These are phyloP conservation scores for Alexandromys fortis DNA, from an alignment of 2,113 vertebrate genomes.

Conservation along the genomic window DNA sequence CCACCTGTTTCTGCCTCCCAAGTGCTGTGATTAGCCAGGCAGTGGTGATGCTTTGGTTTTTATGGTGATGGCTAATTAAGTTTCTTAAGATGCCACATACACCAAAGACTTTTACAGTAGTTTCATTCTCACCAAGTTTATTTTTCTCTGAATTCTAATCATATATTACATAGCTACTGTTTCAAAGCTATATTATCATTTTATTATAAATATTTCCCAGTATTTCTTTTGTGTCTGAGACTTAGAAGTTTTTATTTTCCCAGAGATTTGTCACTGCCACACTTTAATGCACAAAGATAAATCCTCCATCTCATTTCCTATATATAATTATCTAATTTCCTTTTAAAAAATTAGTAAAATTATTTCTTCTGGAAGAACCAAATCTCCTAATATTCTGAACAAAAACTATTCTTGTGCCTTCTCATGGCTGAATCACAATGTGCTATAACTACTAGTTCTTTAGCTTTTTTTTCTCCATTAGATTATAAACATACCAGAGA, in stretches of 20 bases:
- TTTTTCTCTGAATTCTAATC: not conserved
- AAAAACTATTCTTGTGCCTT: not conserved
- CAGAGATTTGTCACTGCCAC: not conserved
- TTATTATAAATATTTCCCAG: slow-evolving; percentile 1
- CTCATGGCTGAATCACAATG: not conserved
- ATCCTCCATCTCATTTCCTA: not conserved
- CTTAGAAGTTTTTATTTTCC: not conserved
- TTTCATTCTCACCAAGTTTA: not conserved
- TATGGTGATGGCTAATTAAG: not conserved
- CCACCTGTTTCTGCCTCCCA: too few species aligned
- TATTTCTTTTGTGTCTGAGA: not conserved
- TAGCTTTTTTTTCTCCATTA: not conserved
- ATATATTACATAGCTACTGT: not conserved
- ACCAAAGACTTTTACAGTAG: not conserved
- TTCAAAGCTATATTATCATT: not conserved
- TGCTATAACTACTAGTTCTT: not conserved
- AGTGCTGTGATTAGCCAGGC: too few species aligned
- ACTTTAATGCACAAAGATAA: not conserved
- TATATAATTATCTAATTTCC: not conserved
- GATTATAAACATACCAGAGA: slow-evolving; percentile 37
- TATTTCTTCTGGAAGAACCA: not conserved
- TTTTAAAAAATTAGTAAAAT: not conserved
- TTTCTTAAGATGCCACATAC: not conserved
- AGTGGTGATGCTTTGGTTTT: not conserved
- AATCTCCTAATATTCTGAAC: not conserved